Evolutionary conservation across 2,797 vertebrate genomes (phyloP), one percentile per base, ranked within the genome.

Genomic region (Podarcis lilfordi): DNA sequence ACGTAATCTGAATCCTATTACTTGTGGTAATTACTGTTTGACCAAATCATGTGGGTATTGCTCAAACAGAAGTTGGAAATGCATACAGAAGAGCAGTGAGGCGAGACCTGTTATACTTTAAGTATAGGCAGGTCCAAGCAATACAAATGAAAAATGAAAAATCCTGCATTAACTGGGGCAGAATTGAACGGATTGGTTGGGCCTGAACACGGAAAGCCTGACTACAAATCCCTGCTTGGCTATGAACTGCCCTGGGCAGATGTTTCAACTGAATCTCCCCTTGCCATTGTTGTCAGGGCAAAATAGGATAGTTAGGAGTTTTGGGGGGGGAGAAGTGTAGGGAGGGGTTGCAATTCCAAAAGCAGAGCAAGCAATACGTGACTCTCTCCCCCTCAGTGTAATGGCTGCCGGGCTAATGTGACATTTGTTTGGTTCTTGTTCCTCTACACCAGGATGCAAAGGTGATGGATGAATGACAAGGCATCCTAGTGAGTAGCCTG

Each of bases 241-340:
- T 77, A 64, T 75, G 74, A 77, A 85, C 59, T 61, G n/a, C 29
- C 71, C 11, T 45, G 80, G 59, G 86, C 59, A 88, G 82, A 88
- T 68, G 71, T 32, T 69, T 75, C 13, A 27, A 5, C 23, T 37
- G 35, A 77, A 15, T 13, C n/a, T 17, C 21, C 32, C 8, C 40
- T 72, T 9, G 10, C 9, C n/a, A 5, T n/a, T 66, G 29, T 45
- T 78, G 35, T 7, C 15, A 76, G n/a, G n/a, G 25, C 35, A 59
- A 75, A 40, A n/a, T n/a, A 55, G 11, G 11, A 45, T 68, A 66
- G 23, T 27, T 27, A 29, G 45, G 17, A 75, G 55, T 4, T 74
- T 13, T n/a, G 75, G 72, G 35, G 50, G 50, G 50, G 13, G 0
- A 15, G 13, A 55, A 55, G 50, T 55, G 50, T 50, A 4, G 50